Evolutionary conservation across 1,140 invertebrate species (phyloP).

Genomic region (Pemphigus obesinymphae): DNA sequence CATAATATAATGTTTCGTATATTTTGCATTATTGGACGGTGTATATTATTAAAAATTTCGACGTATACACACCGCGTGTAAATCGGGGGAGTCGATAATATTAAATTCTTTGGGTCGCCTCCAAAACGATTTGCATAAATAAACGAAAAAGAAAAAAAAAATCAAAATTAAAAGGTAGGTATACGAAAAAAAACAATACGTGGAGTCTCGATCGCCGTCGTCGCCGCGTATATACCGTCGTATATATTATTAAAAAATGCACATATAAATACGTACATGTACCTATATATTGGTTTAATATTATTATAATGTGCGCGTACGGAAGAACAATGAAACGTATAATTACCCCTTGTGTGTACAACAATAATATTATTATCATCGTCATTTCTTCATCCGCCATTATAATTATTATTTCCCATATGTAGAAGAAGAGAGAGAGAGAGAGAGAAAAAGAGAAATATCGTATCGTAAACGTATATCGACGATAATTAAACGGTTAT

Average conservation of each 20-base stretch:
- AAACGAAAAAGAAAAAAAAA: constrained; percentile 4
- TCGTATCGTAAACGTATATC: not conserved
- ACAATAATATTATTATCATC: not conserved
- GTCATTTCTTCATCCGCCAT: not conserved
- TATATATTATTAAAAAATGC: too few relatives aligned
- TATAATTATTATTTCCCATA: not conserved
- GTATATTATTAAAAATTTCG: not conserved
- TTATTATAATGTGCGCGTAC: not conserved
- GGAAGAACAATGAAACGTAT: constrained; percentile 32
- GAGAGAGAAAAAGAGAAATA: too few relatives aligned
- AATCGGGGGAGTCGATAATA: constrained; percentile 6
- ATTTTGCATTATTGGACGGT: not conserved
- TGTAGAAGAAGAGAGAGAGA: too few relatives aligned
- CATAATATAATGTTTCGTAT: not conserved
- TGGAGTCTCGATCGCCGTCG: not conserved
- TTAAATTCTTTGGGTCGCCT: constrained; percentile 1
- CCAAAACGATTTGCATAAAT: constrained; percentile 19
- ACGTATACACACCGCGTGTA: not conserved
- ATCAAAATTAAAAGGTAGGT: not conserved
- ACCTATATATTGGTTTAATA: too few relatives aligned
- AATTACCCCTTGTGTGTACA: not conserved
- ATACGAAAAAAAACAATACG: constrained; percentile 6
- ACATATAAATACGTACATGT: not conserved
- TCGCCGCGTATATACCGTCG: not conserved
- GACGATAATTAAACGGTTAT: constrained; percentile 34